Evolutionary conservation across 2,113 vertebrate genomes (phyloP), one percentile per base, ranked within the genome.

Genomic region (Artemisiospiza belli): DNA sequence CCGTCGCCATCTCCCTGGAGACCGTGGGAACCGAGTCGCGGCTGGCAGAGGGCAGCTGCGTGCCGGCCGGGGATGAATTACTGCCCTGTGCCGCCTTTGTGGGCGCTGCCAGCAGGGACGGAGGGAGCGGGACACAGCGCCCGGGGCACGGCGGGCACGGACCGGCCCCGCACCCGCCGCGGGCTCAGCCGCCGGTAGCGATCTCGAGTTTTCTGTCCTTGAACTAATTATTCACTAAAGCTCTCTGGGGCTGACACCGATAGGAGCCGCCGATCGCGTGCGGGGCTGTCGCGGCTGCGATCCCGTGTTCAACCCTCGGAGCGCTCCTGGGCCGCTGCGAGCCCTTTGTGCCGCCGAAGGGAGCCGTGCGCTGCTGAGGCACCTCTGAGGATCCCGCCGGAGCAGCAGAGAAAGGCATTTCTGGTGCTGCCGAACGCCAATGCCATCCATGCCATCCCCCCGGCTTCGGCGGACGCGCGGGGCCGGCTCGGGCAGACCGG

Each of bases 81-180:
- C 86, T 30, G 96, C 83, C 90, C 87, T 39, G 68, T 5, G 52
- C 92, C 81, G 61, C 92, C 86, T 96, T 96, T 97, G 96, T 95
- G 22, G 4, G 9, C 76, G 21, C 28, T 75, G 92, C 47, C 70
- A 9, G 75, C 69, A 25, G 76, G 51, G 70, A 21, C 5, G 4
- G 51, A 58, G 83, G 66, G 24, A 41, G 41, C 41, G 46, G 46
- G 46, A 10, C 22, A 47, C 30, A 69, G 83, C 11, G 3, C 44
- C 33, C 37, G 11, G 82, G 80, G 69, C 72, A 3, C 39, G 15
- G 8, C 68, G 67, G 47, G 41, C 30, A 4, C 1, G 2, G 63
- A 4, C 33, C 23, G 41, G 30, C n/a, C 63, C 84, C 15, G 19
- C 7, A 6, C 4, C 55, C 47, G 19, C 70, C 57, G 30, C 16